phyloP scores from a whole-genome alignment of 2,888 invertebrate species.

The Metopia argyrocephala region DNA sequence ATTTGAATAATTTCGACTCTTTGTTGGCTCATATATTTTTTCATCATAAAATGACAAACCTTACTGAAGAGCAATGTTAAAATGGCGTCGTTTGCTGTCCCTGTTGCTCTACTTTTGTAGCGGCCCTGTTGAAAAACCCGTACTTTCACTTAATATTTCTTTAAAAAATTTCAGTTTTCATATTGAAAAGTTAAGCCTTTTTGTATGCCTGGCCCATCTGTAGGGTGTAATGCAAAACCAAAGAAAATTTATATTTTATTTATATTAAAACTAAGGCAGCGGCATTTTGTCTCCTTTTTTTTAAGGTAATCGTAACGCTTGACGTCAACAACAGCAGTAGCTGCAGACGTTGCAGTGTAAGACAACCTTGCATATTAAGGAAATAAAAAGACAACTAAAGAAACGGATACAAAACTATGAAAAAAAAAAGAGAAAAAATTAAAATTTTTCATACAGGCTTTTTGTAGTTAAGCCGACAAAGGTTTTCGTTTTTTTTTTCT shows the following conservation, averaged over 20 bases:
- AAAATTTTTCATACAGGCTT: slow-evolving; percentile 45
- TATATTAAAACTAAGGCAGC: slow-evolving; percentile 52
- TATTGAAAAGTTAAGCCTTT: too few relatives aligned
- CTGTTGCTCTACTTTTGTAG: too few relatives aligned
- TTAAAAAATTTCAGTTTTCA: too few relatives aligned
- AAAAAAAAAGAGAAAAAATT: slow-evolving; percentile 43
- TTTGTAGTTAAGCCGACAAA: slow-evolving; percentile 60
- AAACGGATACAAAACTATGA: slow-evolving; percentile 21
- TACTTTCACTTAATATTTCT: too few relatives aligned
- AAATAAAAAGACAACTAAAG: slow-evolving; percentile 12
- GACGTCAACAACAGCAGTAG: slow-evolving; percentile 16
- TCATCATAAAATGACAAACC: too few relatives aligned
- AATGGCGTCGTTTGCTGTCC: too few relatives aligned
- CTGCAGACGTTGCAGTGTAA: slow-evolving; percentile 29
- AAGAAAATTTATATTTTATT: slow-evolving; percentile 52
- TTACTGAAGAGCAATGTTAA: too few relatives aligned
- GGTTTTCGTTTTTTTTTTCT: slow-evolving; percentile 31
- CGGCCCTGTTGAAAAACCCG: too few relatives aligned
- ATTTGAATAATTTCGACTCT: too few relatives aligned
- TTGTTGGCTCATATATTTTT: too few relatives aligned
- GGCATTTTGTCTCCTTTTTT: slow-evolving; percentile 53
- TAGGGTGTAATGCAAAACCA: slow-evolving; percentile 40
- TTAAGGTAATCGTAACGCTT: slow-evolving; percentile 25
- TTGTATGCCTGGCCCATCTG: too few relatives aligned
- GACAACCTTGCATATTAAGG: slow-evolving; percentile 53